Evolutionary conservation across 2,113 vertebrate genomes (phyloP), one percentile per base, ranked within the genome.

Genomic region (Apeltes quadracus): DNA sequence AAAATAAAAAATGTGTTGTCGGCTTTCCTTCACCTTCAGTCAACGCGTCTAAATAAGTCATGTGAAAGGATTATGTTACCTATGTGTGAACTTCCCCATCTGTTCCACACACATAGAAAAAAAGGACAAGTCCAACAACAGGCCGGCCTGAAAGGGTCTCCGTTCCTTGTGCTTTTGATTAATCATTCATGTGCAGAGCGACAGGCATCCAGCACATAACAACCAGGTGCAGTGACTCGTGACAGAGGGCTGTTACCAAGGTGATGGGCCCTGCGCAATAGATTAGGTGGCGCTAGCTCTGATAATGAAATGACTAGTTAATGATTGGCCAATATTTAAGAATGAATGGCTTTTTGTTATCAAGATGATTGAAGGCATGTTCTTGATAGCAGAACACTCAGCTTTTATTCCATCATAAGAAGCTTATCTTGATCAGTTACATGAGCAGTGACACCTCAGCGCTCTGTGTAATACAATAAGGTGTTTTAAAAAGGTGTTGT

Each of bases 181-280:
- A 88, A 89, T 90, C 55, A 87, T 90, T 88, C 41, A 88, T 83
- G 75, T 70, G 59, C 34, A 79, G 36, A 34, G 32, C 76, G 75
- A 84, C 67, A 61, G 43, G 69, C 64, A 44, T 53, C 55, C 38
- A 65, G 82, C 69, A 76, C 69, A 65, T 57, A 79, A 68, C 76
- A 62, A 36, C 48, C 56, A 72, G 66, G 48, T 36, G 63, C 72
- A 61, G 7, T 67, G 70, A 72, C 69, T 83, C 64, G 55, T 64
- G 62, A 61, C 64, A 63, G 5, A 55, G 20, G 68, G 25, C 65
- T 9, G 72, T 84, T 64, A 43, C 82, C 64, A 69, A 16, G 67
- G 83, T 62, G 56, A 86, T 57, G 6, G 39, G n/a, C 72, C 8
- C 29, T 2, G n/a, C 32, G 39, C 39, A 44, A 25, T 10, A 51